Percentiles rank a stretch among this genome's conserved stretches.
Evolutionary conservation across 2,888 invertebrate genomes (phyloP).

Genomic region (Nemotelus nigrinus): DNA sequence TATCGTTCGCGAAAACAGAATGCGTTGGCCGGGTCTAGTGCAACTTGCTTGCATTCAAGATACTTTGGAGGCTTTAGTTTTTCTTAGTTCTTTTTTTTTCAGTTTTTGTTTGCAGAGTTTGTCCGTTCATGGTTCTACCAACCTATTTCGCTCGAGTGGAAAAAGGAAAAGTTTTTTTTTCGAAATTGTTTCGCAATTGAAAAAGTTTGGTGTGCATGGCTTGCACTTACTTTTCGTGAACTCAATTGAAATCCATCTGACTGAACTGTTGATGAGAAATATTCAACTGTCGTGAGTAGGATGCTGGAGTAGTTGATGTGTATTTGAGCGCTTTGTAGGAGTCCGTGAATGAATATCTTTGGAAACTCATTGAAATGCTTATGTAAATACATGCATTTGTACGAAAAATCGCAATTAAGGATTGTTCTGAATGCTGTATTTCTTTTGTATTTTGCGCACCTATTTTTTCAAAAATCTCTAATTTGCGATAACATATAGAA

Average conservation of each 20-base stretch:
- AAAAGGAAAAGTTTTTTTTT: constrained; percentile 5
- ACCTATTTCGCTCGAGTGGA: not conserved
- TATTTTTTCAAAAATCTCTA: no score
- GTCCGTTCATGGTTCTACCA: not conserved
- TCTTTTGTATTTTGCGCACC: no score
- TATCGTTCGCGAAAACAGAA: not conserved
- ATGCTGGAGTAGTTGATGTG: no score
- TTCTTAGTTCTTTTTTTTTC: not conserved
- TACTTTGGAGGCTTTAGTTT: not conserved
- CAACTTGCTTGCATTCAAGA: not conserved
- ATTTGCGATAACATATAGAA: no score
- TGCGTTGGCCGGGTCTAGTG: not conserved
- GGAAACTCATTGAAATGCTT: no score
- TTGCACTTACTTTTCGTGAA: not conserved
- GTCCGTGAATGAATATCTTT: no score
- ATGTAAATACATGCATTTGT: no score
- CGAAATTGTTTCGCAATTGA: constrained; percentile 9
- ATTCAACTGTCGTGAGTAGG: no score
- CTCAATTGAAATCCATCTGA: not conserved
- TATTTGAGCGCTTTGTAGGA: no score
- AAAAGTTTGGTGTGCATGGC: constrained; percentile 10
- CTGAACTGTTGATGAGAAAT: no score
- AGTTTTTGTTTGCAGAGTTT: not conserved
- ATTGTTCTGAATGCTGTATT: no score
- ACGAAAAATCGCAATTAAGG: no score